Evolutionary conservation across 2,113 vertebrate species (phyloP), one percentile per base, ranked within the genome.

Genomic region (Caranx melampygus): DNA sequence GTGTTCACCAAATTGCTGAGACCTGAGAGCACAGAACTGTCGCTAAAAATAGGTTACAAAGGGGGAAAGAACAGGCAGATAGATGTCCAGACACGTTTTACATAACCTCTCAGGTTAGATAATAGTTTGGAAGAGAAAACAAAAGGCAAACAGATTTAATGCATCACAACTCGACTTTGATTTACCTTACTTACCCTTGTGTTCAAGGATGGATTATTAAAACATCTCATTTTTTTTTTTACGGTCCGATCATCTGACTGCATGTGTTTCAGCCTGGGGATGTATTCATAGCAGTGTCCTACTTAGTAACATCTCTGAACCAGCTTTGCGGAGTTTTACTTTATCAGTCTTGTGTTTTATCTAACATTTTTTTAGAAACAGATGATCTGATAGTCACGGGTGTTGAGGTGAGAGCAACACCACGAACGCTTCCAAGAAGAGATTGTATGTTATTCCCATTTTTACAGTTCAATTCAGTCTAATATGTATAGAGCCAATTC

Each of bases 41-140:
- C 44, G n/a, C 34, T 75, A 62, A 72, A 79, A 84, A 75, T 79
- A 65, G 40, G 4, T 0, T 3, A 9, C 37, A 34, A 1, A n/a
- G 45, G 72, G 40, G 40, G 11, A 26, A 63, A 60, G n/a, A 44
- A 44, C 15, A 49, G 47, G 26, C 9, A 20, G 7, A 13, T 49
- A 31, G 37, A 47, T 13, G 14, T 18, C 9, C 15, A 3, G 42
- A 9, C 21, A 34, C 1, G 13, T 57, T 71, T 42, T 16, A 44
- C 54, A 37, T 49, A 55, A 52, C 8, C 47, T 18, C 5, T 49
- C 15, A 47, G 45, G 45, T 15, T 15, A 47, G 45, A 5, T 15
- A 49, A 15, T 47, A 4, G 14, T 47, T 5, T 47, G 45, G 45
- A 15, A 47, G 13, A 49, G 16, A 49, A 49, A 49, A 16, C 14